Conservation (phyloP, 2,797 vertebrate genomes). For the Gambelia wislizenii region DNA sequence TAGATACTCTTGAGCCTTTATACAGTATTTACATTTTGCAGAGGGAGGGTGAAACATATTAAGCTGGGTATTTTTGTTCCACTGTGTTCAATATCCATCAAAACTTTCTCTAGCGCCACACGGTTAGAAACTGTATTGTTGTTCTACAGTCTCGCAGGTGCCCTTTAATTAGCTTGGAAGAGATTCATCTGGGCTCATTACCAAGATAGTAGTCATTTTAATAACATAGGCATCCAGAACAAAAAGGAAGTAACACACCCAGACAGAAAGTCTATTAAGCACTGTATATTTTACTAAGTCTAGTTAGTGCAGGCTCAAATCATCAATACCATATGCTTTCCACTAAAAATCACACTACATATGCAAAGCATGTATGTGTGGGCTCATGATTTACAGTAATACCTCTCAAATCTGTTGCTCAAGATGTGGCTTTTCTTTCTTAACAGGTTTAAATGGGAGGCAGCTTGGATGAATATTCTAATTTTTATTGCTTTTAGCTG, state of each 20-base stretch:
- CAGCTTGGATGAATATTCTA: not conserved
- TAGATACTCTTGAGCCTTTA: conserved; percentile 17
- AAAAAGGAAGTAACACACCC: not conserved
- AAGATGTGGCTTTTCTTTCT: not conserved
- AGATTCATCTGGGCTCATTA: not conserved
- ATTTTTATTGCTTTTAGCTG: conserved; percentile 1
- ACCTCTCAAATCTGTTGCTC: not conserved
- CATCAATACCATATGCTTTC: not conserved
- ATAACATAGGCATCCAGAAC: not conserved
- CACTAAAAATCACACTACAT: not conserved
- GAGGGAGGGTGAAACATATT: conserved; percentile 1
- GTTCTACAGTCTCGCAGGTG: not conserved
- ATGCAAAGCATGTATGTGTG: not conserved
- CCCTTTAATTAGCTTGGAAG: conserved; percentile 14
- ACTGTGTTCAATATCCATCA: not conserved
- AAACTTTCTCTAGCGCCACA: not conserved
- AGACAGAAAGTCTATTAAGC: not conserved
- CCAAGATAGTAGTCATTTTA: not conserved
- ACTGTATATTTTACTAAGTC: not conserved
- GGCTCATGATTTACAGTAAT: not conserved
- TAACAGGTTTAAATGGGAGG: not conserved
- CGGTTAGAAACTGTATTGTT: not conserved
- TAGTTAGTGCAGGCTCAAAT: not conserved
- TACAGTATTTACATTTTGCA: rapidly evolving
- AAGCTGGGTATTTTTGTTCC: conserved; percentile 8